A percentile compares a stretch with the other conserved stretches of the same genome.
These are phyloP conservation scores for Drosophila buzzatii DNA, from an alignment of 2,888 invertebrate species.

Conservation along the genomic window DNA sequence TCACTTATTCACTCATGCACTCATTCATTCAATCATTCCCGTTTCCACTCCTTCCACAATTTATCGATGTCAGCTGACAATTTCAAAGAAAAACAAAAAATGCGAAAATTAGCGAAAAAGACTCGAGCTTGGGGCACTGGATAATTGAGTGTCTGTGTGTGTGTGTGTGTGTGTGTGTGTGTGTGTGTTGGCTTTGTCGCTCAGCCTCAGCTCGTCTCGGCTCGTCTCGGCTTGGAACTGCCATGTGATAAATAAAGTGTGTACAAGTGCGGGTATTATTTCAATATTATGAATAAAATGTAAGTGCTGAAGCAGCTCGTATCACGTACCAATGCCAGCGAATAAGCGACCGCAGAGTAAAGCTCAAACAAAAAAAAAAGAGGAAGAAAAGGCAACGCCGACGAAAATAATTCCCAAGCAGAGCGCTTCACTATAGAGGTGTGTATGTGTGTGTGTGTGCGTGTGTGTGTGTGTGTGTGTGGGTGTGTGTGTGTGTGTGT, in stretches of 20 bases:
- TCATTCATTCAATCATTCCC: background rate
- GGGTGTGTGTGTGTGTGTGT: slow-evolving; percentile 25
- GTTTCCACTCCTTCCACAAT: background rate
- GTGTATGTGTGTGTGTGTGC: background rate
- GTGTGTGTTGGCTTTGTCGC: slow-evolving; percentile 14
- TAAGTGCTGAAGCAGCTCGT: slow-evolving; percentile 43
- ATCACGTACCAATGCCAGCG: slow-evolving; percentile 38
- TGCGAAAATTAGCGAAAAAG: background rate
- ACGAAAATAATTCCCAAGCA: slow-evolving; percentile 58
- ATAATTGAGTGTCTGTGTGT: slow-evolving; percentile 9
- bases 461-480: slow-evolving; percentile 10
- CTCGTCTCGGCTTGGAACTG: background rate
- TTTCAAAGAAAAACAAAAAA: background rate
- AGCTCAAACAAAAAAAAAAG: slow-evolving; percentile 22
- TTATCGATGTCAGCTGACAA: background rate
- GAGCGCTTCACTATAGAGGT: slow-evolving; percentile 3
- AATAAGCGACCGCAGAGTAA: slow-evolving; percentile 40
- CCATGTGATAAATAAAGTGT: slow-evolving; percentile 18
- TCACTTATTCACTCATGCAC: background rate
- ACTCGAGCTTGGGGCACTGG: background rate
- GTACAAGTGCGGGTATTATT: slow-evolving; percentile 52
- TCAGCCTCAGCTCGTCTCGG: too few relatives aligned
- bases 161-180: too few relatives aligned
- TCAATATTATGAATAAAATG: slow-evolving; percentile 62
- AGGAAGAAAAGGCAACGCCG: slow-evolving; percentile 22